Evolutionary conservation across 2,797 vertebrate species (phyloP).

Genomic region (Sebastes trivittatus): DNA sequence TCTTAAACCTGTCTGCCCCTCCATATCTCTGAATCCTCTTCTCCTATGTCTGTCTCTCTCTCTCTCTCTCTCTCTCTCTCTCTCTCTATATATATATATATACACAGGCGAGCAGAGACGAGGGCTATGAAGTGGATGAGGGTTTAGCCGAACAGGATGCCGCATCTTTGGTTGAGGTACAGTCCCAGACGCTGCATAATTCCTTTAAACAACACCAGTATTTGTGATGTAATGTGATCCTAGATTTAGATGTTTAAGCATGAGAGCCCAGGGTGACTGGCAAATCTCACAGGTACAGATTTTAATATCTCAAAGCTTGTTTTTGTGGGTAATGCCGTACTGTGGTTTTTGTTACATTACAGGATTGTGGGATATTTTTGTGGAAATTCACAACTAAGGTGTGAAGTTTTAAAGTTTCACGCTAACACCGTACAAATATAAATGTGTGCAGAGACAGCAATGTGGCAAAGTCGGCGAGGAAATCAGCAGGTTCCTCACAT

Average conservation of each 20-base stretch:
- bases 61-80: neutral
- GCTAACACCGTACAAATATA: neutral
- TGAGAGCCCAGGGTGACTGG: neutral
- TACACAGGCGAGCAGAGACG: slow-evolving; percentile 88
- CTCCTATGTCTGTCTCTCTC: neutral
- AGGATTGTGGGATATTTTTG: slow-evolving; percentile 10
- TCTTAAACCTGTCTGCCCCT: slow-evolving; percentile 1
- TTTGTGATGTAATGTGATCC: slow-evolving; percentile 24
- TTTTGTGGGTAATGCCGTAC: neutral
- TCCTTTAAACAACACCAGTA: neutral
- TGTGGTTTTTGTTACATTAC: neutral
- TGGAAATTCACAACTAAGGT: slow-evolving; percentile 1
- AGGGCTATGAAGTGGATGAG: slow-evolving; percentile 87
- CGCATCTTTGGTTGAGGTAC: slow-evolving; percentile 89
- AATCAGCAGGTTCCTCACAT: neutral
- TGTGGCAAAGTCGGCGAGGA: neutral
- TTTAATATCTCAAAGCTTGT: neutral
- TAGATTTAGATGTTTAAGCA: slow-evolving; percentile 1
- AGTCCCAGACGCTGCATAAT: neutral
- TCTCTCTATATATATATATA: neutral
- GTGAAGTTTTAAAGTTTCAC: neutral
- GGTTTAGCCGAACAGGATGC: slow-evolving; percentile 90
- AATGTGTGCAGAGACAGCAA: neutral
- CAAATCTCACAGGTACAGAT: slow-evolving; percentile 10
- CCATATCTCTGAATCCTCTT: neutral